Evolutionary conservation across 1,140 invertebrate species (phyloP).

Genomic region (Eubasilissa regina): DNA sequence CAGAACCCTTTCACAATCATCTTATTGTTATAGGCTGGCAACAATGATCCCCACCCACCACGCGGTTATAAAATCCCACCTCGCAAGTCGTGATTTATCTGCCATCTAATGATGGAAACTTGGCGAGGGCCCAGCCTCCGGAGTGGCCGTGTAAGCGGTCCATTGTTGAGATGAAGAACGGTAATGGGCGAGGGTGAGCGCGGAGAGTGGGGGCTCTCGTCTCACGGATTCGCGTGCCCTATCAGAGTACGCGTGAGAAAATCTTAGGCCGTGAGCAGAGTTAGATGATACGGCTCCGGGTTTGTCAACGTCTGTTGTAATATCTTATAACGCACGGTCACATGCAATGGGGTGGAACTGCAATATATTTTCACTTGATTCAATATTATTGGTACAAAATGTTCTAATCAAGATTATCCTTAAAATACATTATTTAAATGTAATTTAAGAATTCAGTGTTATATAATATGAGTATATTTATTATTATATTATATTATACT

Average conservation of each 20-base stretch:
- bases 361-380: too few relatives aligned
- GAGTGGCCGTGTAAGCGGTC: conserved; percentile 27
- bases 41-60: conserved; percentile 2
- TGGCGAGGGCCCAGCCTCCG: conserved; percentile 26
- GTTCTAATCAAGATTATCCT: too few relatives aligned
- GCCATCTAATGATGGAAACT: conserved; percentile 49
- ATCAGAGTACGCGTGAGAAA: conserved; percentile 6
- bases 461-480: too few relatives aligned
- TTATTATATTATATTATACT: too few relatives aligned
- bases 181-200: conserved; percentile 45
- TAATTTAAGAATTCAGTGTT: too few relatives aligned
- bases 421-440: too few relatives aligned
- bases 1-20: conserved; percentile 31
- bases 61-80: conserved; percentile 8
- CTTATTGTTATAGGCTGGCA: conserved; percentile 25
- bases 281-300: too few relatives aligned
- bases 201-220: too few relatives aligned
- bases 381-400: too few relatives aligned
- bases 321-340: too few relatives aligned
- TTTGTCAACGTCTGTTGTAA: too few relatives aligned
- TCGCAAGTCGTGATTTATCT: conserved; percentile 50
- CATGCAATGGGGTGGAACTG: too few relatives aligned
- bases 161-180: conserved; percentile 57
- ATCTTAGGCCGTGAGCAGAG: not conserved
- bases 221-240: conserved; percentile 47